Evolutionary conservation across 2,113 vertebrate species (phyloP).

Genomic region (Eubucco bourcierii): DNA sequence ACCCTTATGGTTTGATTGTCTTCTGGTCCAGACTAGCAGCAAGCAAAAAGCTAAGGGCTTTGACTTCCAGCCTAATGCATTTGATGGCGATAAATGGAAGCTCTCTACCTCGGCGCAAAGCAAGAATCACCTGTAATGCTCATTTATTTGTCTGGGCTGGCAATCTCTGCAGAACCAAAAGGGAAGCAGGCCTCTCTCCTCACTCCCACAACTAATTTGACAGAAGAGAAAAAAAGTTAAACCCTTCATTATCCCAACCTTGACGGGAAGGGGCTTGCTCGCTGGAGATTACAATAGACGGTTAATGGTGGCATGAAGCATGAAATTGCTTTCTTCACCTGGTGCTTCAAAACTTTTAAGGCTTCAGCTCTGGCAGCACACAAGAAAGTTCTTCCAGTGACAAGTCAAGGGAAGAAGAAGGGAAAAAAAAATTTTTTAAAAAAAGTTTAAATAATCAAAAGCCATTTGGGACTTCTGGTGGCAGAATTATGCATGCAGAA

Average conservation of each 20-base stretch:
- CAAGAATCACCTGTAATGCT: constrained; percentile 65
- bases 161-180: constrained; percentile 6
- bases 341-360: constrained; percentile 68
- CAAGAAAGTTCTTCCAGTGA: not conserved
- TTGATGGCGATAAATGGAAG: constrained; percentile 78
- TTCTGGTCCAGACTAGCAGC: constrained; percentile 78
- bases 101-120: constrained; percentile 65
- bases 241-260: constrained; percentile 79
- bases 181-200: constrained; percentile 51
- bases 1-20: constrained; percentile 90
- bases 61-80: constrained; percentile 68
- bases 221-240: constrained; percentile 70
- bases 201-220: constrained; percentile 76
- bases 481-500: not conserved
- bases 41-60: constrained; percentile 79
- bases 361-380: not conserved
- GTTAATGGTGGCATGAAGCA: constrained; percentile 78
- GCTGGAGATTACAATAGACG: constrained; percentile 76
- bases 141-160: constrained; percentile 51
- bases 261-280: constrained; percentile 75
- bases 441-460: constrained; percentile 1
- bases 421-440: not conserved
- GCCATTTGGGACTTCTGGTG: not conserved
- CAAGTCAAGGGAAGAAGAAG: not conserved
- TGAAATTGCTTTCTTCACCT: constrained; percentile 85